Evolutionary conservation across 2,888 invertebrate genomes (phyloP), one percentile per base, ranked within the genome.

Genomic region (Volucella bombylans): DNA sequence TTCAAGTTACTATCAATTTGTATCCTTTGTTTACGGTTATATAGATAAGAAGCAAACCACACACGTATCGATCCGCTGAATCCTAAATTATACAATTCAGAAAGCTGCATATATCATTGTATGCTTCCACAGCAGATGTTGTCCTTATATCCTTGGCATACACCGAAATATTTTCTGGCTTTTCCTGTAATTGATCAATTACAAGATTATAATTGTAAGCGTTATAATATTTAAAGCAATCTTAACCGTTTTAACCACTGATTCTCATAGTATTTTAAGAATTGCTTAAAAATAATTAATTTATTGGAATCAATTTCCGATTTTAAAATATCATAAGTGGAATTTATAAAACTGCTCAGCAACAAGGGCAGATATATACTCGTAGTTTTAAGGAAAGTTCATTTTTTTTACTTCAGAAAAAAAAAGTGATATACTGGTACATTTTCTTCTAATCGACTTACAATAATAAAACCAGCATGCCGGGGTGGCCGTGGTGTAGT

Each of bases 61-160:
- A n/a, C n/a, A n/a, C n/a, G n/a, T n/a, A n/a, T n/a, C n/a, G n/a
- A n/a, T n/a, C n/a, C n/a, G n/a, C n/a, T n/a, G n/a, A n/a, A n/a
- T n/a, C n/a, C n/a, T n/a, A n/a, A n/a, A n/a, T n/a, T n/a, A n/a
- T n/a, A n/a, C n/a, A n/a, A n/a, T n/a, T n/a, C n/a, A n/a, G n/a
- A n/a, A n/a, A n/a, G n/a, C n/a, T n/a, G n/a, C n/a, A n/a, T n/a
- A n/a, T n/a, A n/a, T n/a, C n/a, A n/a, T n/a, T 65, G 14, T 43
- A 52, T 3, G 52, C 52, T 43, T 65, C 52, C n/a, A 65, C 65
- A 43, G 50, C 52, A 38, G 59, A 59, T 43, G 41, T 59, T 12
- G 41, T 59, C 15, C 39, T 39, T 8, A 50, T 11, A 15, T 64
- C 43, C 11, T 11, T 43, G 4, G 9, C 43, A 11, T 43, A 9